phyloP scores from a whole-genome alignment of 37 sponge, comb jelly and placozoan species.

The Geodia barretti region DNA sequence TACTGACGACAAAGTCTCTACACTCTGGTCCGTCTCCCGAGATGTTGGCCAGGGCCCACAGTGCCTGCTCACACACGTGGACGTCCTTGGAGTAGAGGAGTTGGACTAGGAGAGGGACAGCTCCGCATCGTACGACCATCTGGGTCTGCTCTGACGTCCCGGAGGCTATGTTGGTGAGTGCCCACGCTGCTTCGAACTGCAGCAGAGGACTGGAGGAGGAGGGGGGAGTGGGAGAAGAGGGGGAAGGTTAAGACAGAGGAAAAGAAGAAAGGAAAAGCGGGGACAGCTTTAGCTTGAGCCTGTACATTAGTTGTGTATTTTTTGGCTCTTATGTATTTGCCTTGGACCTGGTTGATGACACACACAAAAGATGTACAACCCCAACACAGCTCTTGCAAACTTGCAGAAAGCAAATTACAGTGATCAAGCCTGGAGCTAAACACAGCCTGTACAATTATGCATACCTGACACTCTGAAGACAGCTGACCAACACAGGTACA shows the following conservation, averaged over 20 bases:
- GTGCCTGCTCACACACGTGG: slow-evolving; percentile 87
- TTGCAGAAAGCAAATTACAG: too few relatives aligned
- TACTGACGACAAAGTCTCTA: slow-evolving; percentile 83
- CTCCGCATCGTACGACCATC: slow-evolving; percentile 81
- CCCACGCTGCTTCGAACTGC: slow-evolving; percentile 98
- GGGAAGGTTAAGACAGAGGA: not conserved
- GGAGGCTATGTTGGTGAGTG: slow-evolving; percentile 95
- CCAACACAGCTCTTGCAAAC: too few relatives aligned
- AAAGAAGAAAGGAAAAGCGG: not conserved
- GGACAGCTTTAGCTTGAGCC: not conserved
- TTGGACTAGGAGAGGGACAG: slow-evolving; percentile 82
- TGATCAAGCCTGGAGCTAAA: not conserved
- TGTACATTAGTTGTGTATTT: not conserved
- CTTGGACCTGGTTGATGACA: too few relatives aligned
- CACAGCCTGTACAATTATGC: not conserved
- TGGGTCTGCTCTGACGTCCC: slow-evolving; percentile 92
- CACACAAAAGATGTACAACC: too few relatives aligned
- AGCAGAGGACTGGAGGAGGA: slow-evolving; percentile 62
- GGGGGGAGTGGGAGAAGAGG: not conserved
- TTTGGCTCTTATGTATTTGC: too few relatives aligned
- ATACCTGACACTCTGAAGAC: slow-evolving; percentile 56
- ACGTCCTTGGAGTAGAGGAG: slow-evolving; percentile 53
- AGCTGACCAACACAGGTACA: slow-evolving; percentile 80
- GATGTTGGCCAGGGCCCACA: slow-evolving; percentile 97
- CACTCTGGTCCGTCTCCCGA: slow-evolving; percentile 83